Conservation (phyloP, 2,797 vertebrate species). For the Loriculus beryllinus region DNA sequence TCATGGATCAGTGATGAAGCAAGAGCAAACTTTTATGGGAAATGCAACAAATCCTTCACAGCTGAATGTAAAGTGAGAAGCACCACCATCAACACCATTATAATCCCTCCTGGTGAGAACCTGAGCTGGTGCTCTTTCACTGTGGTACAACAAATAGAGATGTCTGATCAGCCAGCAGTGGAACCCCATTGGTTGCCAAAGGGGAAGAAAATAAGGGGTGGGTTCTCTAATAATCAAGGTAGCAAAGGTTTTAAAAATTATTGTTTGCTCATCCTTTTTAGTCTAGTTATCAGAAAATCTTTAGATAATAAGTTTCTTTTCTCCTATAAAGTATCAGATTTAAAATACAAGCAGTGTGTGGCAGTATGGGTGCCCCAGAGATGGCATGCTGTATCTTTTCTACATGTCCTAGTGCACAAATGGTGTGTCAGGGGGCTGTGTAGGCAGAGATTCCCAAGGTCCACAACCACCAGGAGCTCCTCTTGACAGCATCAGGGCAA, state of each 20-base stretch:
- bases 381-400: neutral
- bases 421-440: neutral
- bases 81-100: neutral
- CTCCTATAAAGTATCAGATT: neutral
- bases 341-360: neutral
- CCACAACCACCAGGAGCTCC: neutral
- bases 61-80: neutral
- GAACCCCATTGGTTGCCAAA: neutral
- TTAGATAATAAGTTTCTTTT: neutral
- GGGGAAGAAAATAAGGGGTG: neutral
- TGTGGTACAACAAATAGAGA: neutral
- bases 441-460: rapidly evolving
- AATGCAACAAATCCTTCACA: neutral
- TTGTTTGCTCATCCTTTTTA: neutral
- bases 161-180: neutral
- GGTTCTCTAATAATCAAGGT: neutral
- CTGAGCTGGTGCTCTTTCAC: neutral
- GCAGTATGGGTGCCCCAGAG: neutral
- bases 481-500: neutral
- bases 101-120: neutral
- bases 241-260: neutral
- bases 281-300: neutral
- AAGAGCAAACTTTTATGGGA: neutral
- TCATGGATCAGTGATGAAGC: neutral
- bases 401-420: neutral